phyloP scores from a whole-genome alignment of 2,888 invertebrate genomes.

The Tetragonisca angustula region DNA sequence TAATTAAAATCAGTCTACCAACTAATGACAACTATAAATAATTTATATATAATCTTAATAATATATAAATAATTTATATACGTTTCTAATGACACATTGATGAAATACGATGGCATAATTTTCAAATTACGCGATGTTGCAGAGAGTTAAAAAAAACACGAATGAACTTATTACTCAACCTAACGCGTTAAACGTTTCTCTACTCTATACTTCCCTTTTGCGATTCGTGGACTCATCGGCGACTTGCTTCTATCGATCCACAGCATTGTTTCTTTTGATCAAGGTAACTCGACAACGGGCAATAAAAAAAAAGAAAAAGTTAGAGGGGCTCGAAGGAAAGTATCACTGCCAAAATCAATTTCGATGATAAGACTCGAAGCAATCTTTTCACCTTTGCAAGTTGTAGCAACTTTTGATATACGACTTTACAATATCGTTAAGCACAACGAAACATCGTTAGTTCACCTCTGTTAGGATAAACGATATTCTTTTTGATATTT shows the following conservation, averaged over 20 bases:
- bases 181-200: neutral
- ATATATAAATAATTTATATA: no score
- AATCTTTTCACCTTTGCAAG: neutral
- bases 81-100: no score
- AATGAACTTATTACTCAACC: no score
- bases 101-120: no score
- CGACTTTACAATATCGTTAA: conserved; percentile 22
- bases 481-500: conserved; percentile 38
- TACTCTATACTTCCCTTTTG: neutral
- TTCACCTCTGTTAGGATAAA: neutral
- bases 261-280: neutral
- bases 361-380: conserved; percentile 24
- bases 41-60: no score
- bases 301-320: no score
- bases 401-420: conserved; percentile 15
- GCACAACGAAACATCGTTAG: conserved; percentile 53
- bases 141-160: no score
- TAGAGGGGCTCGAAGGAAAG: conserved; percentile 27
- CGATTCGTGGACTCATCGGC: neutral
- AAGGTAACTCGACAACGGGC: neutral
- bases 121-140: no score
- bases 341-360: conserved; percentile 55
- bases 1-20: no score
- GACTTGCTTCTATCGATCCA: neutral
- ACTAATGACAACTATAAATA: no score